Percentiles rank a stretch among this genome's conserved stretches.
These are phyloP conservation scores for Tympanoctomys barrerae DNA, from an alignment of 2,797 vertebrate genomes.

Conservation along the genomic window DNA sequence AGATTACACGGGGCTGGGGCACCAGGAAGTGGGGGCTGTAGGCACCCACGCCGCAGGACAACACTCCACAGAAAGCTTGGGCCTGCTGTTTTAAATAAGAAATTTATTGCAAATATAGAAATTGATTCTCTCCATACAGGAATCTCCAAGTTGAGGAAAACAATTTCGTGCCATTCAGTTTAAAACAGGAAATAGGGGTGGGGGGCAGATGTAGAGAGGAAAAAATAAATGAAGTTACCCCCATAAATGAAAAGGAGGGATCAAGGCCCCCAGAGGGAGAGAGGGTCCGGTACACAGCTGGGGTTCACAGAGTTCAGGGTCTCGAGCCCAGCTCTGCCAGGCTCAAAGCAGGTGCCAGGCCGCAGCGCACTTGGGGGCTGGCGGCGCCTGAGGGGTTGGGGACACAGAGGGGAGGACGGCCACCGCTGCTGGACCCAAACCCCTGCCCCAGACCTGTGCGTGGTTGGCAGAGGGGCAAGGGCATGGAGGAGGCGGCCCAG, in stretches of 20 bases:
- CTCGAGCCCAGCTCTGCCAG: slow-evolving; percentile 83
- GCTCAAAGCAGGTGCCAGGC: slow-evolving; percentile 86
- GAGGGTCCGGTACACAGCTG: slow-evolving; percentile 86
- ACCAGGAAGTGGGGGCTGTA: accelerated
- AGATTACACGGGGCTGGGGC: not conserved
- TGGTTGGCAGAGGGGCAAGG: slow-evolving; percentile 65
- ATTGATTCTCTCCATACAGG: slow-evolving; percentile 93
- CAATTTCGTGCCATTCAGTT: slow-evolving; percentile 91
- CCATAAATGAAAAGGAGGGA: slow-evolving; percentile 82
- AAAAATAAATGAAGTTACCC: slow-evolving; percentile 74
- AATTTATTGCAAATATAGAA: slow-evolving; percentile 95
- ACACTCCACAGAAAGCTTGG: slow-evolving; percentile 58
- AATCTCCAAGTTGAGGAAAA: slow-evolving; percentile 91
- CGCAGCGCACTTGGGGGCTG: slow-evolving; percentile 67
- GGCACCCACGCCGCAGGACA: not conserved
- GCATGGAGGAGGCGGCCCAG: not conserved
- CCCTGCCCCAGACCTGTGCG: slow-evolving; percentile 83
- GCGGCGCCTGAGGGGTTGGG: not conserved
- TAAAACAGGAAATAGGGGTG: slow-evolving; percentile 83
- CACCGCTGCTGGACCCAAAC: slow-evolving; percentile 58
- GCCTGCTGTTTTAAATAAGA: slow-evolving; percentile 90
- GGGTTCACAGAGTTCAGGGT: slow-evolving; percentile 85
- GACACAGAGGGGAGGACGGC: not conserved
- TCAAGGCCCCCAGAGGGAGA: slow-evolving; percentile 48
- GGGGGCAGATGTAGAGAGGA: slow-evolving; percentile 64